phyloP scores from a whole-genome alignment of 2,113 vertebrate species.

The Ameiurus melas region DNA sequence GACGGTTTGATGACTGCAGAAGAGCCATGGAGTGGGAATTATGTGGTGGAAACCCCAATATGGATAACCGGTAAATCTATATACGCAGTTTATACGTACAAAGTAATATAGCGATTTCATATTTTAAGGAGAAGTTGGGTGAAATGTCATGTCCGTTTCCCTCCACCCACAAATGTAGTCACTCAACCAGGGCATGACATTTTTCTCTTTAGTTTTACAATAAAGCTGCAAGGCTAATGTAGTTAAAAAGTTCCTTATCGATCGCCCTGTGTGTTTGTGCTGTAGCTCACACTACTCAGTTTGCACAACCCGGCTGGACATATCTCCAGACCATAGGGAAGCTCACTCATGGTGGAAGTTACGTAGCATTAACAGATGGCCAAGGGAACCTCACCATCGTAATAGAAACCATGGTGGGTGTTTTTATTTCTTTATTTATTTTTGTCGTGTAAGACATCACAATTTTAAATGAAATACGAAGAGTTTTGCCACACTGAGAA shows the following conservation, averaged over 20 bases:
- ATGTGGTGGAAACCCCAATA: constrained; percentile 85
- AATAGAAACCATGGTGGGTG: constrained; percentile 91
- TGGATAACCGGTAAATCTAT: constrained; percentile 84
- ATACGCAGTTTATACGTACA: neutral
- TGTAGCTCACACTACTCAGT: constrained; percentile 93
- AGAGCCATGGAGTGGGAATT: constrained; percentile 93
- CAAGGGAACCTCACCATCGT: constrained; percentile 89
- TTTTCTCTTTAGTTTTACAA: neutral
- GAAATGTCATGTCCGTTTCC: neutral
- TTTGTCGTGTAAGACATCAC: neutral
- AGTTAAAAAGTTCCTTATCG: neutral
- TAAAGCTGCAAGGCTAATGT: neutral
- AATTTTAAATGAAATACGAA: neutral
- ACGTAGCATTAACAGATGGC: constrained; percentile 89
- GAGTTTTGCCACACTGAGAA: neutral
- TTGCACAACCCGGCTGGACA: constrained; percentile 89
- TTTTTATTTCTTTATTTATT: neutral
- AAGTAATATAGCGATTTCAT: neutral
- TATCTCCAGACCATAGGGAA: constrained; percentile 90
- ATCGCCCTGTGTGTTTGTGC: constrained; percentile 11
- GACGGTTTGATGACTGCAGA: constrained; percentile 92
- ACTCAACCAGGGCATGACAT: neutral
- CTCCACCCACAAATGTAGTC: neutral
- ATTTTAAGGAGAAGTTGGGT: neutral
- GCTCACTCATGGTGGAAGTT: constrained; percentile 86